Evolutionary conservation across 1,140 invertebrate species (phyloP), one percentile per base, ranked within the genome.

Genomic region (Ceratosolen solmsi): DNA sequence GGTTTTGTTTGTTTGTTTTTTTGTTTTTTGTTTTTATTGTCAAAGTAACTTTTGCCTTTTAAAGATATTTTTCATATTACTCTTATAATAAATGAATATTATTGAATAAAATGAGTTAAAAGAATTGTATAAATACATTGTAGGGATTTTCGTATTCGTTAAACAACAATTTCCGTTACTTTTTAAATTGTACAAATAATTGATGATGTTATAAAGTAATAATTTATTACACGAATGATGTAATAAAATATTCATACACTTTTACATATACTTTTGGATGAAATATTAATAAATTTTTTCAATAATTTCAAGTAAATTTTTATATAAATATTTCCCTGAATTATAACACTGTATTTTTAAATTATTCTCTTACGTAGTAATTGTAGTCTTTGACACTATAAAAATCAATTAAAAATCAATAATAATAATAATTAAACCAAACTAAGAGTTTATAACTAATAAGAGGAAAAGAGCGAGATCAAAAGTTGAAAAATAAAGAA

Each of bases 321-420:
- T 36, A 38, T 68, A 68, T 7, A 68, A n/a, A 17, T 38, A 38
- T 9, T 38, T n/a, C 0, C 4, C 13, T 65, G 30, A 78, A 70
- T 68, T 33, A 68, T 15, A 65, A 51, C 56, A 78, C 20, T 54
- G 27, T 70, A 78, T 38, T 8, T 33, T 33, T 20, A 3, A 78
- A 78, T 51, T 63, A 15, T 15, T 58, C 60, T 60, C 13, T 25
- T 76, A 46, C 58, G 13, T 49, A 27, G 30, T 49, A 36, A 46
- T 33, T 56, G 30, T 73, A 73, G 17, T 27, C 5, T 2, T 46
- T 71, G 41, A 2, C 25, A 46, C 33, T 71, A 13, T 13, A 71
- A 46, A 25, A 15, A 8, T 46, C 15, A 72, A 51, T 38, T 9
- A 15, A 51, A 30, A 46, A 17, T 72, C 0, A 72, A 72, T 72